phyloP scores from a whole-genome alignment of 2,113 vertebrate genomes.

The Pachycephala philippinensis region DNA sequence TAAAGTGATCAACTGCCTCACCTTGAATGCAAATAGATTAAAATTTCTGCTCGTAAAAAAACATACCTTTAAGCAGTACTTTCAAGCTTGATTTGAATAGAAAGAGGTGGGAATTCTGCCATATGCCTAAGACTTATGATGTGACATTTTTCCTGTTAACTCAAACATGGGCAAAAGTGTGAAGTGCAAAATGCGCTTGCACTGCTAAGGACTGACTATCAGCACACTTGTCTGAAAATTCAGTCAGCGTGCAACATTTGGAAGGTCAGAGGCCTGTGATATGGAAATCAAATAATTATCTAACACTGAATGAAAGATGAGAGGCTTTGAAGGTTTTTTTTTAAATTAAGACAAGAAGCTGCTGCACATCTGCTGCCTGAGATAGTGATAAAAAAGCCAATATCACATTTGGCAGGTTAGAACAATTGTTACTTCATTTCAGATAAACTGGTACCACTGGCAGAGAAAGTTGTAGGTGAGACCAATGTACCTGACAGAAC shows the following conservation, averaged over 20 bases:
- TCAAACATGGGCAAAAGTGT: not conserved
- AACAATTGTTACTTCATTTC: not conserved
- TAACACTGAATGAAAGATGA: not conserved
- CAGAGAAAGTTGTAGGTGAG: not conserved
- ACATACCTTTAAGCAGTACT: not conserved
- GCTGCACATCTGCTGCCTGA: not conserved
- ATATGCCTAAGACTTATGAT: not conserved
- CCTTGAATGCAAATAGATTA: not conserved
- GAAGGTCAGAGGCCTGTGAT: not conserved
- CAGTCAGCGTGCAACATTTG: not conserved
- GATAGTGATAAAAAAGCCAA: not conserved
- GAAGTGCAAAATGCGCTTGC: not conserved
- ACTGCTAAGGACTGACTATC: not conserved
- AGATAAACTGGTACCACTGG: not conserved
- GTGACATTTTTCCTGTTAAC: not conserved
- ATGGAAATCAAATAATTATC: not conserved
- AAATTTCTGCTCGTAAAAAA: not conserved
- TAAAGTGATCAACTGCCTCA: not conserved
- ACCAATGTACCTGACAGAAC: not conserved
- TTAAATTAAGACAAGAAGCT: not conserved
- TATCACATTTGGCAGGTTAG: not conserved
- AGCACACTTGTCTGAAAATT: not conserved
- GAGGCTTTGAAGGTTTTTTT: not conserved
- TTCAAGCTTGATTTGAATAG: not conserved
- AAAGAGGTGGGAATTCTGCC: not conserved